Evolutionary conservation across 1,140 invertebrate genomes (phyloP).

Genomic region (Lepidurus couesii): DNA sequence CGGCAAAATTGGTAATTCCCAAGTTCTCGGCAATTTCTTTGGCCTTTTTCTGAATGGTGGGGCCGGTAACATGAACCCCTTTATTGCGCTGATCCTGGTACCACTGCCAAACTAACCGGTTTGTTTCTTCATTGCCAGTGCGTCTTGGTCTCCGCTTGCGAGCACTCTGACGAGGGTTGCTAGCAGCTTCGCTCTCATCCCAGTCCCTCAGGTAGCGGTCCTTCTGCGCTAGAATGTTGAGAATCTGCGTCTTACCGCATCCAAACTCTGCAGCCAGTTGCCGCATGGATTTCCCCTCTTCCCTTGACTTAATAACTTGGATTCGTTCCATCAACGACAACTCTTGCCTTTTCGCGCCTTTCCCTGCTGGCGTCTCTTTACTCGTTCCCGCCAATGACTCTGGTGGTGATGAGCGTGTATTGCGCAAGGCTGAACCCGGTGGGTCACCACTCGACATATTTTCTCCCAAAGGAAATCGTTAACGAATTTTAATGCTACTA

Average conservation of each 20-base stretch:
- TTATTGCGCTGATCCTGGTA: constrained; percentile 23
- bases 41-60: constrained; percentile 37
- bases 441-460: background rate
- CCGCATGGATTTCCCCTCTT: constrained; percentile 34
- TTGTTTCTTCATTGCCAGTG: constrained; percentile 36
- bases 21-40: constrained; percentile 34
- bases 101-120: constrained; percentile 33
- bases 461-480: too few species aligned
- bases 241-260: constrained; percentile 35
- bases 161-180: constrained; percentile 25
- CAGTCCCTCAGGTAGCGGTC: constrained; percentile 32
- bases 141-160: constrained; percentile 30
- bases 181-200: constrained; percentile 30
- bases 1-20: constrained; percentile 36
- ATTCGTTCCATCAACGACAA: constrained; percentile 33
- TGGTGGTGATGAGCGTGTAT: background rate
- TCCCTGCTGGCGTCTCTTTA: background rate
- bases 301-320: constrained; percentile 29
- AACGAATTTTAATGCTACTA: too few species aligned
- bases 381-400: background rate
- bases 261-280: constrained; percentile 32
- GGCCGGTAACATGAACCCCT: constrained; percentile 36
- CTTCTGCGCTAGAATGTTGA: constrained; percentile 34
- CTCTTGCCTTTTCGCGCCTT: constrained; percentile 31
- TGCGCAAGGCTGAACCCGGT: background rate